Evolutionary conservation across 2,797 vertebrate genomes (phyloP).

Genomic region (Meriones psammophilus): DNA sequence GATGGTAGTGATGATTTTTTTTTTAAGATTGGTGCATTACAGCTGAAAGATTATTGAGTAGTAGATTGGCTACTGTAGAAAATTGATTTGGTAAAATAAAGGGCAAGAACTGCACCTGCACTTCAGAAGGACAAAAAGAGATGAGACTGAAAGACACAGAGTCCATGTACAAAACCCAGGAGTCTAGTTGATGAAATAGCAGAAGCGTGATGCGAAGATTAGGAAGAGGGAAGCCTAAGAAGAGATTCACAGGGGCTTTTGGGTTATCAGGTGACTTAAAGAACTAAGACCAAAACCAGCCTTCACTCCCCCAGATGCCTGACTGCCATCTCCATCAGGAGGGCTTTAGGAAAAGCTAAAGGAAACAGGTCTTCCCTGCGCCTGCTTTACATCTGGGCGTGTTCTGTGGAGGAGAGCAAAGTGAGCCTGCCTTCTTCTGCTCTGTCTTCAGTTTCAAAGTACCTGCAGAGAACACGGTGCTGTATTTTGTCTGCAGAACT

Average conservation of each 20-base stretch:
- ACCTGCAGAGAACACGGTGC: not conserved
- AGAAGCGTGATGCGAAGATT: not conserved
- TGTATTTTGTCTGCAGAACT: not conserved
- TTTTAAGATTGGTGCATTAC: not conserved
- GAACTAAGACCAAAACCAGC: not conserved
- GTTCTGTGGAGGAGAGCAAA: not conserved
- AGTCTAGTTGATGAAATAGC: not conserved
- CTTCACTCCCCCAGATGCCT: not conserved
- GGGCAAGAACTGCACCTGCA: slow-evolving; percentile 37
- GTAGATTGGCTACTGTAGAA: not conserved
- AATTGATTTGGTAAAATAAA: not conserved
- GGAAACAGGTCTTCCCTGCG: not conserved
- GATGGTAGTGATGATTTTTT: not conserved
- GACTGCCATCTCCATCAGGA: not conserved
- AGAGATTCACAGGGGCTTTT: not conserved
- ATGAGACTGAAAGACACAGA: not conserved
- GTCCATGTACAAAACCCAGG: not conserved
- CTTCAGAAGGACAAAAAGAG: slow-evolving; percentile 31
- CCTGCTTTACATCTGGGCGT: not conserved
- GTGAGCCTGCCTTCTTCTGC: not conserved
- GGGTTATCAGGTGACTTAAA: not conserved
- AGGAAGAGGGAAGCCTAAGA: not conserved
- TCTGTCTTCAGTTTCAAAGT: slow-evolving; percentile 21
- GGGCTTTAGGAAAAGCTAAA: slow-evolving; percentile 31
- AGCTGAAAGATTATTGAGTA: slow-evolving; percentile 25